Percentiles rank a stretch among this genome's conserved stretches.
These are phyloP conservation scores for Notiomystis cincta DNA, from an alignment of 2,113 vertebrate species.

Conservation along the genomic window DNA sequence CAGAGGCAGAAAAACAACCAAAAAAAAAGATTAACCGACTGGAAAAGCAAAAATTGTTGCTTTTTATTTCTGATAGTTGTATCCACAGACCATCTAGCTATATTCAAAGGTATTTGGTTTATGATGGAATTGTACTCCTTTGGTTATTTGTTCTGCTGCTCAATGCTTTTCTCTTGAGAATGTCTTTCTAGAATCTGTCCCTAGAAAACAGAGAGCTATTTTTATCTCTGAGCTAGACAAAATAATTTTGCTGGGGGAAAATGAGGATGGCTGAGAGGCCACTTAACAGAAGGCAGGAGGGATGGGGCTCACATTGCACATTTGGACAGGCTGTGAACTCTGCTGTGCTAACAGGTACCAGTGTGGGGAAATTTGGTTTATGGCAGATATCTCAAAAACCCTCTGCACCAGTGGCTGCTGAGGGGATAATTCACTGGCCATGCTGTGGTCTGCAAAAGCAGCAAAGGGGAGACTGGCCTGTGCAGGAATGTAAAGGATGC, in stretches of 20 bases:
- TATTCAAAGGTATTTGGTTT: not conserved
- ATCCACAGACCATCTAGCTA: not conserved
- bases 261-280: not conserved
- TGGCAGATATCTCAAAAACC: not conserved
- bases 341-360: not conserved
- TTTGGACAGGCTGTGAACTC: not conserved
- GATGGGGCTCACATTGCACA: not conserved
- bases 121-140: not conserved
- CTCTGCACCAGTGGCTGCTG: not conserved
- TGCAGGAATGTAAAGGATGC: not conserved
- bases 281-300: not conserved
- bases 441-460: not conserved
- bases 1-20: not conserved
- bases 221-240: not conserved
- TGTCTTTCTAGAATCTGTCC: not conserved
- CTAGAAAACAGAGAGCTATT: not conserved
- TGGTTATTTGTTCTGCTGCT: not conserved
- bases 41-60: not conserved
- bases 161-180: not conserved
- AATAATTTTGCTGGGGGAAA: not conserved
- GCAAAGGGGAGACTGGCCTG: not conserved
- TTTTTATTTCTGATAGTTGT: not conserved
- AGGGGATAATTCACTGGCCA: not conserved
- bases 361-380: not conserved
- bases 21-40: not conserved